Base-by-base conservation (phyloP, 2,113 vertebrate species). In the Grallaria varia region DNA sequence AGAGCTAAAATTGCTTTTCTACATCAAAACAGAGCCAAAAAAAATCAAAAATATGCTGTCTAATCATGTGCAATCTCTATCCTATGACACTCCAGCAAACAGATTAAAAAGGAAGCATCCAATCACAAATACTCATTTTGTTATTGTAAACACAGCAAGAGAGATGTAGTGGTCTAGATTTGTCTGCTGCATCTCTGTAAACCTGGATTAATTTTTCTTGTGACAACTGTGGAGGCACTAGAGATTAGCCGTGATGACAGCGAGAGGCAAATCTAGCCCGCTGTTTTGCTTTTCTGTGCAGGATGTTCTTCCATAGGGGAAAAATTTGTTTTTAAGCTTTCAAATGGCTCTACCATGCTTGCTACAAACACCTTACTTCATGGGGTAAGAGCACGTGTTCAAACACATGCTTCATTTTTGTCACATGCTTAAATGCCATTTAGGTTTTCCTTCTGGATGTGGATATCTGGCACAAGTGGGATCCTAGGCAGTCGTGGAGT, bases 41-140 rank as follows among this genome's bases (percentile, higher is more conserved):
- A 84, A 79, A 37, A n/a, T 33, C 23, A 3, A 19, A 82, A 78
- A 81, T 84, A 27, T 35, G 56, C 79, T 84, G 50, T 60, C 49
- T 95, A 90, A 95, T 92, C 67, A 50, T 45, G 25, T 78, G 64
- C 72, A 83, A 11, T 92, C 82, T 95, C 59, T 74, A 96, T 92
- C 80, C 59, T 77, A 6, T 63, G 83, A 71, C 94, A 80, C 37
- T 83, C 42, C 15, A 74, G 59, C 86, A 94, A 89, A 89, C 69
- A 96, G 92, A 95, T 94, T 90, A 89, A 83, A 89, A 90, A 77
- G 31, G 68, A 30, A 79, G 31, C 7, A 20, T 84, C 76, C 0
- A 2, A 87, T 91, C 82, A 75, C 68, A 86, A 84, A 66, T 62
- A 67, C 50, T 83, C 39, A 63, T 81, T 67, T 96, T 77, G 52